phyloP scores from a whole-genome alignment of 2,113 vertebrate genomes.

The Misgurnus anguillicaudatus region DNA sequence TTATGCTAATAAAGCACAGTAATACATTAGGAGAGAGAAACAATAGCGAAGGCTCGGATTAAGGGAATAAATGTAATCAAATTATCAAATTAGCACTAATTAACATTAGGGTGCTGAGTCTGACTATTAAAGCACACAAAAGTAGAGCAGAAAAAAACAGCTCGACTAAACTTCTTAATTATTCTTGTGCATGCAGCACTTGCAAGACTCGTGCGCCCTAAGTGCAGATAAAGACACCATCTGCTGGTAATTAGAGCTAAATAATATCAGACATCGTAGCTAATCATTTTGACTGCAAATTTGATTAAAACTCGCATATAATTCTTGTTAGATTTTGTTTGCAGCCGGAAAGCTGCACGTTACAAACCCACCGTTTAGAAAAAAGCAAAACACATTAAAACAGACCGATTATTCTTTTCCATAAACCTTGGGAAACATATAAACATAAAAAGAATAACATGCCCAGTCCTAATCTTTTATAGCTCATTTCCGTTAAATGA shows the following conservation, averaged over 20 bases:
- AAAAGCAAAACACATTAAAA: constrained; percentile 27
- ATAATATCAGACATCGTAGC: constrained; percentile 97
- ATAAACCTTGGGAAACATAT: constrained; percentile 52
- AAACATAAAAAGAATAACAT: constrained; percentile 52
- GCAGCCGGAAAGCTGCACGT: constrained; percentile 32
- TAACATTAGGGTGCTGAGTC: constrained; percentile 94
- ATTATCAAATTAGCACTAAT: constrained; percentile 97
- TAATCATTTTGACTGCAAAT: constrained; percentile 99
- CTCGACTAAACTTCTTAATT: constrained; percentile 99
- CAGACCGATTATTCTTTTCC: constrained; percentile 43
- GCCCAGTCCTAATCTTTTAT: constrained; percentile 75
- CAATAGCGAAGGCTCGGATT: constrained; percentile 21
- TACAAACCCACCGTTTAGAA: neutral
- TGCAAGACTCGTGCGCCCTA: constrained; percentile 96
- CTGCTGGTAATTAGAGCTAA: constrained; percentile 99
- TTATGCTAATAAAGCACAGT: constrained; percentile 8
- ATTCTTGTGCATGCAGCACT: constrained; percentile 99
- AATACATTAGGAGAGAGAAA: neutral
- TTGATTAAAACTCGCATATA: constrained; percentile 93
- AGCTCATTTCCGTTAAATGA: constrained; percentile 89
- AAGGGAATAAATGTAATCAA: constrained; percentile 92
- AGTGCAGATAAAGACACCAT: constrained; percentile 99
- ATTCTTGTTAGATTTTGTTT: constrained; percentile 50
- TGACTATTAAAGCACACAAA: constrained; percentile 92
- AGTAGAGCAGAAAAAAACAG: constrained; percentile 64